Conservation (phyloP, 1,140 invertebrate genomes). For the Schlechtendalia chinensis region DNA sequence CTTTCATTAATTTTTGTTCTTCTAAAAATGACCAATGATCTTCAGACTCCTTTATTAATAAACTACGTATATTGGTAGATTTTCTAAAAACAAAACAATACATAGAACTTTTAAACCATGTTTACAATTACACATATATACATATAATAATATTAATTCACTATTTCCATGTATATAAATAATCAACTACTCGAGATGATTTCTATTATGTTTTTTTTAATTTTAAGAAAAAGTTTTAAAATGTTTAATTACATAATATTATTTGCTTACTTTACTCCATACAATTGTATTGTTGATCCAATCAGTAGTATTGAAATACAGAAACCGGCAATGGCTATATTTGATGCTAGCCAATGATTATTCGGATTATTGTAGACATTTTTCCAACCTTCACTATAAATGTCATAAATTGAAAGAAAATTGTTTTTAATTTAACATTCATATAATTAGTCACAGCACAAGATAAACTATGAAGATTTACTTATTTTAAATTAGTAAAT, state of each 20-base stretch:
- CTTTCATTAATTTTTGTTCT: constrained; percentile 46
- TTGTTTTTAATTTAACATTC: neutral
- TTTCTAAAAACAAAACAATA: constrained; percentile 3
- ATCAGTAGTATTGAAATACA: constrained; percentile 13
- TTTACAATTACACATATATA: too few relatives aligned
- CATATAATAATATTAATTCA: too few relatives aligned
- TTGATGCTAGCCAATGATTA: constrained; percentile 38
- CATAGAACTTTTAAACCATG: too few relatives aligned
- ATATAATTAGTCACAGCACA: neutral
- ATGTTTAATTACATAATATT: neutral
- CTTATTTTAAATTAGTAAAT: neutral
- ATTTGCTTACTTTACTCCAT: constrained; percentile 12
- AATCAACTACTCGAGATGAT: too few relatives aligned
- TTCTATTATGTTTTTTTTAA: too few relatives aligned
- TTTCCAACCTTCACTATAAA: constrained; percentile 15
- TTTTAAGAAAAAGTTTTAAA: too few relatives aligned
- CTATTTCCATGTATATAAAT: too few relatives aligned
- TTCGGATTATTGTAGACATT: neutral
- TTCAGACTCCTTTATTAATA: constrained; percentile 22
- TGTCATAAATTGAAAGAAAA: neutral
- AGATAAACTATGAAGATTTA: too few relatives aligned
- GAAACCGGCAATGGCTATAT: neutral
- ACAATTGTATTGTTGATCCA: constrained; percentile 19
- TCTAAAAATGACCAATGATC: constrained; percentile 31
- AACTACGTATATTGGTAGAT: neutral